Evolutionary conservation across 2,888 invertebrate genomes (phyloP).

Genomic region (Furcula furcula): DNA sequence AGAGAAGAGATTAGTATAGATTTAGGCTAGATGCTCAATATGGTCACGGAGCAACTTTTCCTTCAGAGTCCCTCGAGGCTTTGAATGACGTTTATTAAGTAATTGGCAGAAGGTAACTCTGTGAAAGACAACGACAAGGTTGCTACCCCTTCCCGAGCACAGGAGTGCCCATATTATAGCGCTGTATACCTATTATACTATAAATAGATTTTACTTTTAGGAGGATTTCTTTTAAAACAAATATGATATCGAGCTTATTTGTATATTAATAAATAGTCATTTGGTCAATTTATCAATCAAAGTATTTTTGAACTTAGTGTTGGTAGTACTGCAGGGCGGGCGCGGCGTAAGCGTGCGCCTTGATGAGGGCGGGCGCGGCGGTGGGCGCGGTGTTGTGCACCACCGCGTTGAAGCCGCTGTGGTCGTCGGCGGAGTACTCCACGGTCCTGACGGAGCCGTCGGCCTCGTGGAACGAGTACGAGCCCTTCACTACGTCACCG

Average conservation of each 20-base stretch:
- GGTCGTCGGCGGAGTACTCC: conserved; percentile 72
- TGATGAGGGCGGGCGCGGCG: conserved; percentile 24
- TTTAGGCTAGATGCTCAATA: no score
- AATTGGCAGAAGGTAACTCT: no score
- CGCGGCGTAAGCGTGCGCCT: conserved; percentile 20
- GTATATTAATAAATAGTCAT: conserved; percentile 17
- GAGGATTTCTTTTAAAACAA: no score
- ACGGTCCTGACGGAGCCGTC: conserved; percentile 75
- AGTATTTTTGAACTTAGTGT: conserved; percentile 4
- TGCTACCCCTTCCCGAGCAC: no score
- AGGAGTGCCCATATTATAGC: no score
- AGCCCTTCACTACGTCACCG: conserved; percentile 80
- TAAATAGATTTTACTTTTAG: no score
- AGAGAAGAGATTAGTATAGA: no score
- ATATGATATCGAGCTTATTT: conserved; percentile 2
- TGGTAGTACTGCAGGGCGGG: conserved; percentile 31
- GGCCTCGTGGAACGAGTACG: conserved; percentile 76
- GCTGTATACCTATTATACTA: no score
- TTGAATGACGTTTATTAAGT: no score
- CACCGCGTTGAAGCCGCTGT: conserved; percentile 61
- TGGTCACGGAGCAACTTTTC: no score
- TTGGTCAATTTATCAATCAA: background rate
- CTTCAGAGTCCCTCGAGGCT: no score
- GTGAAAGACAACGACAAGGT: no score
- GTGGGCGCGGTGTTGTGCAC: conserved; percentile 42